Percentiles rank a stretch among this genome's conserved stretches.
These are phyloP conservation scores for Myanophis thanlyinensis DNA, from an alignment of 2,113 vertebrate genomes.

Conservation along the genomic window DNA sequence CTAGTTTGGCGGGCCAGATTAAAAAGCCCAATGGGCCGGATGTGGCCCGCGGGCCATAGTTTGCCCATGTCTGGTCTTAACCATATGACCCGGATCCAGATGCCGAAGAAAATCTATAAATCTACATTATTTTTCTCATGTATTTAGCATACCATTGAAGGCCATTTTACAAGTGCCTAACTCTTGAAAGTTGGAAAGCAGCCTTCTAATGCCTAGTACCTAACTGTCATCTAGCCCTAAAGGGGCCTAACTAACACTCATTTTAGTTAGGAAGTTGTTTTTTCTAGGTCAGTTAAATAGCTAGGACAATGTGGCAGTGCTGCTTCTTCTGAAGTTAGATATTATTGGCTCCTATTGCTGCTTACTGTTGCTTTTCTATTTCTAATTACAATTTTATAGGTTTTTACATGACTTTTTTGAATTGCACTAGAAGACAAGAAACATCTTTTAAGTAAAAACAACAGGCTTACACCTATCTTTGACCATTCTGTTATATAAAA, in stretches of 20 bases:
- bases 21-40: no score
- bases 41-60: no score
- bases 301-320: not conserved
- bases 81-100: not conserved
- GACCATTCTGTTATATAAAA: not conserved
- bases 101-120: not conserved
- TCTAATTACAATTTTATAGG: slow-evolving; percentile 2
- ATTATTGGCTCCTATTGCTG: not conserved
- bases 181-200: not conserved
- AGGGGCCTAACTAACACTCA: not conserved
- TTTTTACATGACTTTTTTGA: not conserved
- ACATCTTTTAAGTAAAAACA: not conserved
- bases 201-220: not conserved
- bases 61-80: no score
- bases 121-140: not conserved
- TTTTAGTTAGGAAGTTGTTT: slow-evolving; percentile 10
- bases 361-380: slow-evolving; percentile 22
- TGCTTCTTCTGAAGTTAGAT: not conserved
- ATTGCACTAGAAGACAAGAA: not conserved
- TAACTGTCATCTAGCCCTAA: not conserved
- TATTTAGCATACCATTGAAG: not conserved
- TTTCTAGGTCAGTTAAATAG: not conserved
- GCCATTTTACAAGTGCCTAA: not conserved
- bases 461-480: not conserved
- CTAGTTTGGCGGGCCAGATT: no score